phyloP scores from a whole-genome alignment of 1,140 invertebrate species.

The Lethrus apterus region DNA sequence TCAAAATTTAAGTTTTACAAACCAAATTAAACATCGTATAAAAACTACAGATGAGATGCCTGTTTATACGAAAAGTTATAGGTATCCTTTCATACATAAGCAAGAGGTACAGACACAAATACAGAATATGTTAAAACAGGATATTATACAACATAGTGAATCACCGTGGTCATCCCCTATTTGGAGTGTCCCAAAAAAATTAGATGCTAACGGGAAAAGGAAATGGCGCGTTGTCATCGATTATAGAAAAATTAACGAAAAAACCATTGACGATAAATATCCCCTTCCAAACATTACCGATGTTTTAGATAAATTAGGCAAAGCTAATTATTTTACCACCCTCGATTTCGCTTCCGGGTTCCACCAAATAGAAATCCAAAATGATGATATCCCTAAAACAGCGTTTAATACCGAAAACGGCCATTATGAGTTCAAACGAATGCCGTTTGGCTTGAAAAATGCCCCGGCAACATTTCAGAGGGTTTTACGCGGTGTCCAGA shows the following conservation, averaged over 20 bases:
- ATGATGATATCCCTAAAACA: too few species aligned
- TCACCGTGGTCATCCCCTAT: slow-evolving; percentile 28
- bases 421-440: too few species aligned
- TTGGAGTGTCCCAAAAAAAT: slow-evolving; percentile 32
- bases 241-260: slow-evolving; percentile 4
- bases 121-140: slow-evolving; percentile 13
- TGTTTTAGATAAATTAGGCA: slow-evolving; percentile 5
- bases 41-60: slow-evolving; percentile 16
- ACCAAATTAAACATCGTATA: slow-evolving; percentile 16
- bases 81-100: slow-evolving; percentile 17
- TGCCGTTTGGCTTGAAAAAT: too few species aligned
- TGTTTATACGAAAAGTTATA: slow-evolving; percentile 16
- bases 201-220: slow-evolving; percentile 27
- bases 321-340: slow-evolving; percentile 3
- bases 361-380: slow-evolving; percentile 6
- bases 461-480: too few species aligned
- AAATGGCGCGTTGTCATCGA: too few species aligned
- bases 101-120: slow-evolving; percentile 21
- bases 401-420: too few species aligned
- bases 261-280: background rate
- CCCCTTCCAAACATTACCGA: slow-evolving; percentile 1
- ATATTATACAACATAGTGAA: slow-evolving; percentile 27
- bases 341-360: slow-evolving; percentile 3
- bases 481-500: too few species aligned
- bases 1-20: slow-evolving; percentile 13